Evolutionary conservation across 2,888 invertebrate species (phyloP).

Genomic region (Pomacea canaliculata): DNA sequence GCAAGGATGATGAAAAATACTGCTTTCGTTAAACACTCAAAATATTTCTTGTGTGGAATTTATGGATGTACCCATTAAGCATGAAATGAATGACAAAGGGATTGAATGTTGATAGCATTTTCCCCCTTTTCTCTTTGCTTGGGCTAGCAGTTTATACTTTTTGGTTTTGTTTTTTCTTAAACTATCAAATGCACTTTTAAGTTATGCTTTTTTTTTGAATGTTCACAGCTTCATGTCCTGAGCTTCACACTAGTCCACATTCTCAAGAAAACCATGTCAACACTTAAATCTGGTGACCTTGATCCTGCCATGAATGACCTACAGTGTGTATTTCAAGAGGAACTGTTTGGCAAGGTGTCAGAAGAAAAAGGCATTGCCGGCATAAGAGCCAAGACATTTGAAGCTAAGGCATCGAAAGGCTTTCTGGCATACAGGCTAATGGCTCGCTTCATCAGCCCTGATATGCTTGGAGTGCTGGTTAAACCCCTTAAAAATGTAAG

Average conservation of each 20-base stretch:
- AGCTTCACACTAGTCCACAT: slow-evolving; percentile 89
- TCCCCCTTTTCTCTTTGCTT: no score
- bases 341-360: slow-evolving; percentile 87
- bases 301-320: slow-evolving; percentile 83
- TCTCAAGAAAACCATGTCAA: slow-evolving; percentile 79
- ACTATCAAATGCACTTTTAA: no score
- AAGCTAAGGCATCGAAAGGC: slow-evolving; percentile 80
- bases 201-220: not conserved
- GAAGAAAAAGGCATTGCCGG: slow-evolving; percentile 94
- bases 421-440: slow-evolving; percentile 87
- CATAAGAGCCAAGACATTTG: slow-evolving; percentile 79
- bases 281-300: slow-evolving; percentile 83
- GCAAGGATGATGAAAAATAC: no score
- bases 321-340: slow-evolving; percentile 85
- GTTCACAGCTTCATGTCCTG: slow-evolving; percentile 82
- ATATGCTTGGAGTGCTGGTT: slow-evolving; percentile 82
- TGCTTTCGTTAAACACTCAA: no score
- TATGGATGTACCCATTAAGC: no score
- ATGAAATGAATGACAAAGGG: no score
- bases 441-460: slow-evolving; percentile 83
- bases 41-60: no score
- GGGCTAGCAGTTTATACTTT: no score
- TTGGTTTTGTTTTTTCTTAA: no score
- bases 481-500: slow-evolving; percentile 83
- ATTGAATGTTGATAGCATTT: no score